Evolutionary conservation across 2,113 vertebrate species (phyloP), one percentile per base, ranked within the genome.

Genomic region (Rhipidura dahli): DNA sequence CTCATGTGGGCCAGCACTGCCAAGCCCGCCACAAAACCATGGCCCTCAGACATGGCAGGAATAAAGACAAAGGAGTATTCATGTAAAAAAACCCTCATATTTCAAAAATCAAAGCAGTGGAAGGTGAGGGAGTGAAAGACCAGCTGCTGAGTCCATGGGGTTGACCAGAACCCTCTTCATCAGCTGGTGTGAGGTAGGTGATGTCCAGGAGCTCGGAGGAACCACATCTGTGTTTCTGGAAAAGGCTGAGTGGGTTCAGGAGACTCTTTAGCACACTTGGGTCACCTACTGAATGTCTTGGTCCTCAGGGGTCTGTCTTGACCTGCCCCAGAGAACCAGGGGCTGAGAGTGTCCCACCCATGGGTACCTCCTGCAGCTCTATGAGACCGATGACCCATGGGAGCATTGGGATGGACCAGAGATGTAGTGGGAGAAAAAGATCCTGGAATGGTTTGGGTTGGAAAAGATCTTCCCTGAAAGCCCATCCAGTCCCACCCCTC

Each of bases 311-410:
- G 10, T 40, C 51, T 42, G 51, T 56, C 51, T 1, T 20, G 44
- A 24, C 8, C 60, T 40, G 60, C 20, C 30, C 60, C 42, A 65
- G 83, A 50, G 42, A 11, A 15, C 59, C 13, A 39, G 57, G 59
- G 28, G 28, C 69, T 65, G 50, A 23, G n/a, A 33, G 28, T n/a
- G 23, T 73, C 50, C 40, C 70, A 75, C 6, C 59, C 37, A 22
- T 5, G 30, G 69, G n/a, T 31, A 15, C 40, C 18, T n/a, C 49
- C 40, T 56, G 59, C 50, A 75, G 82, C 59, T 47, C 82, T 50
- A 12, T 12, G 40, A 23, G 12, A 56, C 6, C 15, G 10, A 28
- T 19, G 40, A 11, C 23, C 50, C 50, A 24, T 0, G 0, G n/a
- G 15, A 49, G 50, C 35, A 10, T 1, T 16, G 50, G 42, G 42